phyloP scores from a whole-genome alignment of 2,113 vertebrate genomes.

The Actinemys pallida region DNA sequence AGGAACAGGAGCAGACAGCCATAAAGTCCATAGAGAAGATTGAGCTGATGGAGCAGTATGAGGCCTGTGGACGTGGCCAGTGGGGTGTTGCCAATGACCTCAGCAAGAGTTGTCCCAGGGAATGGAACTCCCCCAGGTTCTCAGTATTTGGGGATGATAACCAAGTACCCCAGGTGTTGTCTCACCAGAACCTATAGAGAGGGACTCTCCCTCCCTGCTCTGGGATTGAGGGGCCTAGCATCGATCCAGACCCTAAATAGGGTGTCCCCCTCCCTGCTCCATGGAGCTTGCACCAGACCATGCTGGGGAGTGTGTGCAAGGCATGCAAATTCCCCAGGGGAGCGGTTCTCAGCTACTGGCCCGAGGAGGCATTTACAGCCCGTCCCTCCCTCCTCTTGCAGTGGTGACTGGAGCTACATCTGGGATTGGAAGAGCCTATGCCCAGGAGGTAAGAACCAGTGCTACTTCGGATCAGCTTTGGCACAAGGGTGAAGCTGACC shows the following conservation, averaged over 20 bases:
- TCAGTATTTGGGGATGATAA: background rate
- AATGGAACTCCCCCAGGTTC: background rate
- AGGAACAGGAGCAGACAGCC: no score
- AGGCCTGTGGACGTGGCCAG: background rate
- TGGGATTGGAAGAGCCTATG: conserved; percentile 85
- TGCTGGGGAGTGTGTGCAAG: background rate
- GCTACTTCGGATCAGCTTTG: background rate
- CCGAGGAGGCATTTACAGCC: background rate
- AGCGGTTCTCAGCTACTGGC: background rate
- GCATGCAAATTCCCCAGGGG: background rate
- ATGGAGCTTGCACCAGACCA: background rate
- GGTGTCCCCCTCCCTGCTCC: background rate
- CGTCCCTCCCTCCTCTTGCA: conserved; percentile 29
- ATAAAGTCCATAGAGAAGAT: background rate
- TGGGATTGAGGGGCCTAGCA: background rate
- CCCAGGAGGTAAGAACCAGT: conserved; percentile 78
- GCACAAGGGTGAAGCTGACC: background rate
- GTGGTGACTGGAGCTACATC: conserved; percentile 86
- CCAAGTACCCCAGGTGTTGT: background rate
- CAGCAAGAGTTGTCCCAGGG: background rate
- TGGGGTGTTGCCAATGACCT: background rate
- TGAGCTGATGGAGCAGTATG: background rate
- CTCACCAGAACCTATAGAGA: background rate
- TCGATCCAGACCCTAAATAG: background rate
- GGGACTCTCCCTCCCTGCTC: background rate